Evolutionary conservation across 53 echinoderm and acorn worm genomes (phyloP).

Genomic region (Actinopyga echinites): DNA sequence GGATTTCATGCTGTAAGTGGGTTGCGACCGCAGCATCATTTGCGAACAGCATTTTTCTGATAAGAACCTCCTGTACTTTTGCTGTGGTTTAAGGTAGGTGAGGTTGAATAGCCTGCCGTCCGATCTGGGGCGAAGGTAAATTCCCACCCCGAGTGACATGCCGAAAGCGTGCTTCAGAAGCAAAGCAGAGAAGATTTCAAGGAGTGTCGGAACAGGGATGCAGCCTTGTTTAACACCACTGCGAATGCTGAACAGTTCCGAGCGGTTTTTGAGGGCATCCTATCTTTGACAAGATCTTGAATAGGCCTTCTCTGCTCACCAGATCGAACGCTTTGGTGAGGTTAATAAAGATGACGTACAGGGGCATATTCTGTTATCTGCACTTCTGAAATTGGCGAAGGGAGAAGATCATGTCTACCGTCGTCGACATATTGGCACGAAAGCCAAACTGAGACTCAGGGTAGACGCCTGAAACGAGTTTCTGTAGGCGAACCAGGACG

Average conservation of each 20-base stretch:
- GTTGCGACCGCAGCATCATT: slow-evolving; percentile 49
- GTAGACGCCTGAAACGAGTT: slow-evolving; percentile 37
- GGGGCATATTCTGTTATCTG: background rate
- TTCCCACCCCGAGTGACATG: slow-evolving; percentile 11
- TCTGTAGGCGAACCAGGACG: slow-evolving; percentile 19
- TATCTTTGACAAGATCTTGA: background rate
- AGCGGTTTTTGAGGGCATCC: slow-evolving; percentile 41
- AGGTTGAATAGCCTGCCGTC: slow-evolving; percentile 53
- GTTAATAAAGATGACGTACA: slow-evolving; percentile 1
- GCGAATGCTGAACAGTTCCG: slow-evolving; percentile 34
- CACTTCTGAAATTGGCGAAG: slow-evolving; percentile 34
- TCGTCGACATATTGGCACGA: slow-evolving; percentile 18
- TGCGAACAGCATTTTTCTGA: slow-evolving; percentile 61
- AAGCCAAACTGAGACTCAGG: slow-evolving; percentile 55
- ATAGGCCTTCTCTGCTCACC: slow-evolving; percentile 13
- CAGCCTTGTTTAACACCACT: slow-evolving; percentile 60
- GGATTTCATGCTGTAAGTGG: slow-evolving; percentile 31
- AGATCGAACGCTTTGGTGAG: slow-evolving; percentile 37
- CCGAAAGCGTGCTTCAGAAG: slow-evolving; percentile 48
- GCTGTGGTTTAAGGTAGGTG: slow-evolving; percentile 41
- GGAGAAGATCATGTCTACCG: slow-evolving; percentile 44
- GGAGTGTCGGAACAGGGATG: slow-evolving; percentile 45
- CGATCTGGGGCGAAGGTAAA: slow-evolving; percentile 55
- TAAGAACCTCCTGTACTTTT: slow-evolving; percentile 16
- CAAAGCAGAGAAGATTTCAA: slow-evolving; percentile 56